These are phyloP conservation scores for Dicyrtoma fusca DNA, from an alignment of 2,888 invertebrate genomes.

Conservation along the genomic window DNA sequence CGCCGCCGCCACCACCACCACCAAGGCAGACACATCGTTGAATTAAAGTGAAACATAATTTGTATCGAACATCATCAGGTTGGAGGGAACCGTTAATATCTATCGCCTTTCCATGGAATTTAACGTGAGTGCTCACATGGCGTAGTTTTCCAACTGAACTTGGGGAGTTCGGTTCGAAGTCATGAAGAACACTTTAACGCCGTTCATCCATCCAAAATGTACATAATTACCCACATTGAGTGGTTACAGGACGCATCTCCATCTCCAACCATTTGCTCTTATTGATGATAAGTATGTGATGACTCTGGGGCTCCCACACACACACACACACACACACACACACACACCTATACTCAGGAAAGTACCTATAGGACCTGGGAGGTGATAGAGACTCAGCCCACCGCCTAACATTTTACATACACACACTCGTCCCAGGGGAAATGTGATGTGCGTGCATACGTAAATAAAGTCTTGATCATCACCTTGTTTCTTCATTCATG, in stretches of 20 bases:
- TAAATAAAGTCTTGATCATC: conserved; percentile 26
- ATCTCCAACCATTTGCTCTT: no score
- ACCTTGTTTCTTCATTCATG: conserved; percentile 30
- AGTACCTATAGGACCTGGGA: no score
- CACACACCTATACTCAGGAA: no score
- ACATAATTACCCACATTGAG: no score
- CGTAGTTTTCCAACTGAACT: conserved; percentile 1
- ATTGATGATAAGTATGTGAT: no score
- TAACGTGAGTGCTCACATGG: conserved; percentile 24
- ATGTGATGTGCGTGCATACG: conserved; percentile 9
- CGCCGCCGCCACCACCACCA: not conserved
- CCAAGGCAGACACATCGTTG: no score
- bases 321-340: no score
- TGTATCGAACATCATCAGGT: not conserved
- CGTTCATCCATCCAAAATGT: not conserved
- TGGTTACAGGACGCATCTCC: no score
- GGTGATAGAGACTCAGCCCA: no score
- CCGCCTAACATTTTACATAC: no score
- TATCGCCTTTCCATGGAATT: conserved; percentile 40
- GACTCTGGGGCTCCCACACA: no score
- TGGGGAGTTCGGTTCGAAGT: conserved; percentile 19
- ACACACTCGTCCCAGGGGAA: not conserved
- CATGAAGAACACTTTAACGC: not conserved
- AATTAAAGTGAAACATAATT: no score
- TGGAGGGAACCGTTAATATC: conserved; percentile 40